Percentiles rank a stretch among this genome's conserved stretches.
These are phyloP conservation scores for Mormyrops attenuatus DNA, from an alignment of 2,797 vertebrate species.

Conservation along the genomic window DNA sequence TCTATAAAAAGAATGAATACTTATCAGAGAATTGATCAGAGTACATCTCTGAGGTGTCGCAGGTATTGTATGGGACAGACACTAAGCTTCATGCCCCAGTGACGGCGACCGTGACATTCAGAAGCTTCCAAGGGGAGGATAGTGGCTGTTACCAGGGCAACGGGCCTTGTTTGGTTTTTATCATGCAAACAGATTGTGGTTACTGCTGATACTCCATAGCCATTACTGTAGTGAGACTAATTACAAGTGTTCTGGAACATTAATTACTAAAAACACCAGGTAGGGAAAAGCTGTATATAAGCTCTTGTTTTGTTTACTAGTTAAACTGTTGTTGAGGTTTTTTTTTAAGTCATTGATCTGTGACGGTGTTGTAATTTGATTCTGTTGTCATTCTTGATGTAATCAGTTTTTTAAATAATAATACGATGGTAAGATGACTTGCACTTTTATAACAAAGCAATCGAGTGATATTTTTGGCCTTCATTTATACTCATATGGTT, in stretches of 20 bases:
- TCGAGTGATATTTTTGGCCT: not conserved
- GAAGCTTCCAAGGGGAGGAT: conserved; percentile 18
- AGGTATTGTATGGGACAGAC: not conserved
- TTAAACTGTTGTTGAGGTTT: not conserved
- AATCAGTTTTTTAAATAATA: not conserved
- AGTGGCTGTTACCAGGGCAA: conserved; percentile 38
- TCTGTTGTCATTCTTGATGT: not conserved
- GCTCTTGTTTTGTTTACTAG: not conserved
- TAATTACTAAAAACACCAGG: not conserved
- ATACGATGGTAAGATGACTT: not conserved
- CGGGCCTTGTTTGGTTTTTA: conserved; percentile 18
- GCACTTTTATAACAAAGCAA: not conserved
- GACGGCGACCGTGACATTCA: conserved; percentile 21
- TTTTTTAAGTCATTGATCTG: not conserved
- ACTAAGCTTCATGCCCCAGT: not conserved
- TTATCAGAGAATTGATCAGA: not conserved
- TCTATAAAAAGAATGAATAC: not conserved
- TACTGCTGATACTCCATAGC: not conserved
- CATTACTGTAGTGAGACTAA: not conserved
- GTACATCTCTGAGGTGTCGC: not conserved
- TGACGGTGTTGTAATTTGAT: not conserved
- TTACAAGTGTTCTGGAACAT: not conserved
- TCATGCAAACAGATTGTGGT: not conserved
- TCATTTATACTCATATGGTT: not conserved
- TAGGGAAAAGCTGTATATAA: not conserved